phyloP scores from a whole-genome alignment of 1,140 invertebrate genomes.

The Lordiphosa clarofinis region DNA sequence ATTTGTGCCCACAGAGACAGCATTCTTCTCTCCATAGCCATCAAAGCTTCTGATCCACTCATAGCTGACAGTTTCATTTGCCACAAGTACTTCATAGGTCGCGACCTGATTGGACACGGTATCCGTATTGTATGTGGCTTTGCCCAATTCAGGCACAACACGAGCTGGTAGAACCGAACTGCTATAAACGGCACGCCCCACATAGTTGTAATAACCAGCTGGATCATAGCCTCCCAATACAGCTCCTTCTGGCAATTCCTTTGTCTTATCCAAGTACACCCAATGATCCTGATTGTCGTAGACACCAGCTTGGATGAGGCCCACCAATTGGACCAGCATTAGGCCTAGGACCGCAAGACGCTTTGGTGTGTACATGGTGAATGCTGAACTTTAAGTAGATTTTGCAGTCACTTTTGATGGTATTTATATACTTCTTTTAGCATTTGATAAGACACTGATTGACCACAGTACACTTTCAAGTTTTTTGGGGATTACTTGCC shows the following conservation, averaged over 20 bases:
- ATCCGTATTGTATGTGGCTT: constrained; percentile 37
- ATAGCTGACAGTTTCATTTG: constrained; percentile 42
- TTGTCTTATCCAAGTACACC: constrained; percentile 20
- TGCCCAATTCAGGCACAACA: constrained; percentile 31
- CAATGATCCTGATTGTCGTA: constrained; percentile 39
- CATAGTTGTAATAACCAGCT: constrained; percentile 43
- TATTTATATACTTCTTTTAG: too few relatives aligned
- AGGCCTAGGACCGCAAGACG: constrained; percentile 10
- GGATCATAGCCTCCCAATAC: constrained; percentile 41
- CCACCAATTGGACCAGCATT: constrained; percentile 32
- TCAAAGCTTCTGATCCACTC: too few relatives aligned
- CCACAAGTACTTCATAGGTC: constrained; percentile 28
- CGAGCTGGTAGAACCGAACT: constrained; percentile 36
- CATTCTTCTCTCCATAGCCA: constrained; percentile 40
- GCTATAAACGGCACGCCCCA: constrained; percentile 24
- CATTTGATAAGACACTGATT: too few relatives aligned
- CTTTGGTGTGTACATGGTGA: constrained; percentile 24
- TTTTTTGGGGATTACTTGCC: too few relatives aligned
- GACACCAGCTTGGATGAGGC: constrained; percentile 23
- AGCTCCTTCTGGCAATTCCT: constrained; percentile 26
- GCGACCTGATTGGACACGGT: neutral
- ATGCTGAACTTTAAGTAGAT: neutral
- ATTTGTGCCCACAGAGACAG: constrained; percentile 45
- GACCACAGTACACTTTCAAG: too few relatives aligned
- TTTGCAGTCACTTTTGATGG: too few relatives aligned